Evolutionary conservation across 2,797 vertebrate species (phyloP).

Genomic region (Enteromius unitaeniatus): DNA sequence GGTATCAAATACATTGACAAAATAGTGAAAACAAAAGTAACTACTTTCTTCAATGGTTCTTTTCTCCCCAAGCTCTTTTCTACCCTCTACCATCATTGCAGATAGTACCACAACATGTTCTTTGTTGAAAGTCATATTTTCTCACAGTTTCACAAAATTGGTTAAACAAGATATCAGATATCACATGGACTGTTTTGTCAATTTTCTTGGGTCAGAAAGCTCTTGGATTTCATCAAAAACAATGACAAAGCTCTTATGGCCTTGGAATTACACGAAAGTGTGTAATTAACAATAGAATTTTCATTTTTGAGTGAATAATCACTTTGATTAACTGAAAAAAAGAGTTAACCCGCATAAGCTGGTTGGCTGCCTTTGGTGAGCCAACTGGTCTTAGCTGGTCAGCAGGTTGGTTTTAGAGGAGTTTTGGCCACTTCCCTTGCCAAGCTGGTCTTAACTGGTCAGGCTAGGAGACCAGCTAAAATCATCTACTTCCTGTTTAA

Average conservation of each 20-base stretch:
- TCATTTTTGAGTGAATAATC: not conserved
- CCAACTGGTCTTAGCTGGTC: too few relatives aligned
- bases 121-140: not conserved
- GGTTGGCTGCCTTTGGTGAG: too few relatives aligned
- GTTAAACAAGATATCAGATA: not conserved
- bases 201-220: not conserved
- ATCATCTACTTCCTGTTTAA: too few relatives aligned
- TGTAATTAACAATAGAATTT: not conserved
- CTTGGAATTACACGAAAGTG: too few relatives aligned
- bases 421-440: too few relatives aligned
- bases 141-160: not conserved
- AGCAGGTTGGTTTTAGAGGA: too few relatives aligned
- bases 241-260: not conserved
- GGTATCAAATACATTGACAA: not conserved
- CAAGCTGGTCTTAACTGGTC: too few relatives aligned
- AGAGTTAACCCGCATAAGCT: too few relatives aligned
- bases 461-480: too few relatives aligned
- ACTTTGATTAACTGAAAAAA: not conserved
- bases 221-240: not conserved
- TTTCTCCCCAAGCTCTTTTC: not conserved
- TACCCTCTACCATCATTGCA: not conserved
- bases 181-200: not conserved
- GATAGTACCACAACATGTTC: not conserved
- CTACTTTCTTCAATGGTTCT: not conserved
- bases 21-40: slow-evolving; percentile 1